Evolutionary conservation across 2,888 invertebrate species (phyloP).

Genomic region (Xestia xanthographa): DNA sequence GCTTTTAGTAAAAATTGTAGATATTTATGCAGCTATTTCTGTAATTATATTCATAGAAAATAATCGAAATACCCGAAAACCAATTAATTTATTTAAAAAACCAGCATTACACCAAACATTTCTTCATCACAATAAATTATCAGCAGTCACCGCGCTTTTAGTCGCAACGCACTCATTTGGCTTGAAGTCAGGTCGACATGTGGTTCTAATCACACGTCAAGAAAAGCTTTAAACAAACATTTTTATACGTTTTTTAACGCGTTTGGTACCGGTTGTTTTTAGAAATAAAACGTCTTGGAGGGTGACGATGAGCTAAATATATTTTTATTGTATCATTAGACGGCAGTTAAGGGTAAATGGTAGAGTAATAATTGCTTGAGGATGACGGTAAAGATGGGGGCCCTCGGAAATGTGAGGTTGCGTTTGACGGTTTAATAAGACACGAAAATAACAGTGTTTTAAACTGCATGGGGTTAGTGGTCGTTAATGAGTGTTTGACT

Average conservation of each 20-base stretch:
- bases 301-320: conserved; percentile 59
- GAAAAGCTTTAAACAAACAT: conserved; percentile 61
- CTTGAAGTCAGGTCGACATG: conserved; percentile 60
- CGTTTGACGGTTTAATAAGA: conserved; percentile 41
- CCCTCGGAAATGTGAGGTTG: conserved; percentile 17
- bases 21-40: background rate
- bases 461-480: conserved; percentile 24
- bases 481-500: conserved; percentile 27
- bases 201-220: conserved; percentile 70
- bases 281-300: conserved; percentile 62
- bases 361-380: conserved; percentile 40
- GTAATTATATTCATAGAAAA: conserved; percentile 13
- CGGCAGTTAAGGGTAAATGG: conserved; percentile 45
- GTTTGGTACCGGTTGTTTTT: conserved; percentile 68
- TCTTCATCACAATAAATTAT: conserved; percentile 46
- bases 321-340: conserved; percentile 61
- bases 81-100: conserved; percentile 19
- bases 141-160: conserved; percentile 24
- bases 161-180: conserved; percentile 46
- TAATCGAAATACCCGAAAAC: background rate
- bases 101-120: background rate
- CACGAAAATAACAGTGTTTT: conserved; percentile 47
- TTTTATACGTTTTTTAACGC: conserved; percentile 72
- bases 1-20: background rate
- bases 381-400: conserved; percentile 30